Conservation (phyloP, 2,113 vertebrate species). For the Macquaria ambigua region DNA sequence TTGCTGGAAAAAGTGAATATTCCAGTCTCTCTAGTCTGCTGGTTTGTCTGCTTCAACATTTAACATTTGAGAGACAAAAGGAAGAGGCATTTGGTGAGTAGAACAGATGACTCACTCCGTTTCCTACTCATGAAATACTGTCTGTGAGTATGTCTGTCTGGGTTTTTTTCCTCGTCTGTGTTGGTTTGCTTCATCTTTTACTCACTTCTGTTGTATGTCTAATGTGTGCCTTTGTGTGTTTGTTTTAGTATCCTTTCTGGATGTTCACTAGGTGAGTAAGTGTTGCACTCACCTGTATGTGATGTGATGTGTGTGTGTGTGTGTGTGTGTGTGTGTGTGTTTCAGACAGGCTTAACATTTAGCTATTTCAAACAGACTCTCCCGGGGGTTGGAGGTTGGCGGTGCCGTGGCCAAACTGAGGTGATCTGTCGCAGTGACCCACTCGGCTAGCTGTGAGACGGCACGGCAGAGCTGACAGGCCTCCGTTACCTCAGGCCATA, state of each 20-base stretch:
- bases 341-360: conserved; percentile 69
- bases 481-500: conserved; percentile 72
- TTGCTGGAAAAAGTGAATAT: not conserved
- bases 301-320: conserved; percentile 16
- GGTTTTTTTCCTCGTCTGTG: conserved; percentile 20
- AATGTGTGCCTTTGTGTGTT: conserved; percentile 1
- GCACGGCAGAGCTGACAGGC: conserved; percentile 80
- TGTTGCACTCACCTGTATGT: conserved; percentile 14
- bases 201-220: not conserved
- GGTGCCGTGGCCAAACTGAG: conserved; percentile 62
- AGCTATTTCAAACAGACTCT: conserved; percentile 64
- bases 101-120: conserved; percentile 62
- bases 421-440: conserved; percentile 76
- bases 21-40: conserved; percentile 13
- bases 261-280: conserved; percentile 27
- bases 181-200: conserved; percentile 10
- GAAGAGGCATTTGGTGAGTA: conserved; percentile 54
- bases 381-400: conserved; percentile 53
- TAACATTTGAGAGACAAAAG: conserved; percentile 57
- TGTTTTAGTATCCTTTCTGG: conserved; percentile 12
- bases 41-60: conserved; percentile 40
- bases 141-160: conserved; percentile 46
- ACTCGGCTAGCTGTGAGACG: conserved; percentile 70
- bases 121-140: conserved; percentile 56
- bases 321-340: conserved; percentile 14